Base-by-base conservation (phyloP, 2,888 invertebrate genomes). In the Parascotia fuliginaria region DNA sequence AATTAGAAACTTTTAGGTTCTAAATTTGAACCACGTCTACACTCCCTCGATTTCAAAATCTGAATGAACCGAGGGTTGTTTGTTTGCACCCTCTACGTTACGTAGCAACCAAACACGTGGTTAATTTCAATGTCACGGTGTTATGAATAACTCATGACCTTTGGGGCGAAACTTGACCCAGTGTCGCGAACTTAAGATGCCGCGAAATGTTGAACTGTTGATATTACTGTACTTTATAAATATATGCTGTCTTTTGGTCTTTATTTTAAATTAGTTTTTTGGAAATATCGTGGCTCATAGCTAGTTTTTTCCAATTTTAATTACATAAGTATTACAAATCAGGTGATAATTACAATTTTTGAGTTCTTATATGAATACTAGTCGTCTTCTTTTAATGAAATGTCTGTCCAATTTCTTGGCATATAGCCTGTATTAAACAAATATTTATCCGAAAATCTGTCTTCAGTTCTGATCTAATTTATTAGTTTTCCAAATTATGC, bases 51-150 rank as follows among this genome's bases (percentile, higher is more conserved):
- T 27, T 48, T 33, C 42, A 42, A 62, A 65, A 60, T 50, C 63
- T 76, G 81, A 89, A 85, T 88, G 83, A 77, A 78, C 9, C 39
- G 41, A 53, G 65, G 71, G 73, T 66, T 81, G 77, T 85, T 83
- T 87, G 87, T 85, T 80, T 80, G 81, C 53, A 47, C 36, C 43
- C 29, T 22, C 19, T 7, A 3, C 1, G 83, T 87, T 70, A 78
- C 85, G 55, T 72, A 67, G 88, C 79, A 80, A 87, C 86, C 27
- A 12, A 61, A 44, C 89, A 89, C 83, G 84, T 87, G 85, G 77
- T 16, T 11, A 55, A 50, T 32, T 55, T 69, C 85, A 88, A 86
- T 84, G 87, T 85, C 88, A 87, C 65, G 77, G 74, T 72, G 60
- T 65, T 64, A 79, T 83, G 80, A 81, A 82, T 81, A 80, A 81